phyloP scores from a whole-genome alignment of 2,113 vertebrate genomes.

The Epinephelus cyanopodus region DNA sequence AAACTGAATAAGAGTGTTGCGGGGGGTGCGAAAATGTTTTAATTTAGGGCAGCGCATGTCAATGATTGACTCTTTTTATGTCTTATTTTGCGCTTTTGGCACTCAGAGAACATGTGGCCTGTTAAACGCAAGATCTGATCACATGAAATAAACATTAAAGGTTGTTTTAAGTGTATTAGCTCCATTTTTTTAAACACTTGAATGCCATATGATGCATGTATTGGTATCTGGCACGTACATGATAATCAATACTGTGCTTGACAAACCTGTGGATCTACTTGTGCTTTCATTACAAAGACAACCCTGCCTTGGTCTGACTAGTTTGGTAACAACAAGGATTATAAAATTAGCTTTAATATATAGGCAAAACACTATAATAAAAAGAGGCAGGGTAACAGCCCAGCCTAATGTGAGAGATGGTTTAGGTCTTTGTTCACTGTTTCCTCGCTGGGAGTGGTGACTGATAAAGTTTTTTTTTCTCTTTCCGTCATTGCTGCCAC shows the following conservation, averaged over 20 bases:
- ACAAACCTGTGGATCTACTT: conserved; percentile 45
- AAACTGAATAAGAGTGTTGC: conserved; percentile 43
- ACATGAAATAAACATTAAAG: neutral
- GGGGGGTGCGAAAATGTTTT: conserved; percentile 27
- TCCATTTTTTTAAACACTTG: neutral
- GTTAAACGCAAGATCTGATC: neutral
- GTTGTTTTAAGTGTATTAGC: neutral
- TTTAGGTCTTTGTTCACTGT: conserved; percentile 69
- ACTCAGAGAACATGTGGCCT: neutral
- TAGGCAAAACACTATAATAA: neutral
- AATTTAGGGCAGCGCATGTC: neutral
- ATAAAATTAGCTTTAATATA: conserved; percentile 17
- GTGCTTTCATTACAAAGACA: neutral
- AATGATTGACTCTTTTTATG: neutral
- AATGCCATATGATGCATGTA: neutral
- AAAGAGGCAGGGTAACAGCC: neutral
- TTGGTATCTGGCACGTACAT: neutral
- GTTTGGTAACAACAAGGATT: conserved; percentile 16
- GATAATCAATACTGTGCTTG: neutral
- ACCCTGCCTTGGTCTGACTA: neutral
- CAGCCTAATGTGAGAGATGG: conserved; percentile 22
- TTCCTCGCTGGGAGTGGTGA: conserved; percentile 62
- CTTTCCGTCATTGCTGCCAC: conserved; percentile 48
- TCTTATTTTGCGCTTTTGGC: neutral
- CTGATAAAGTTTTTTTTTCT: conserved; percentile 44